phyloP scores from a whole-genome alignment of 2,888 invertebrate genomes.

The Idaea biselata region DNA sequence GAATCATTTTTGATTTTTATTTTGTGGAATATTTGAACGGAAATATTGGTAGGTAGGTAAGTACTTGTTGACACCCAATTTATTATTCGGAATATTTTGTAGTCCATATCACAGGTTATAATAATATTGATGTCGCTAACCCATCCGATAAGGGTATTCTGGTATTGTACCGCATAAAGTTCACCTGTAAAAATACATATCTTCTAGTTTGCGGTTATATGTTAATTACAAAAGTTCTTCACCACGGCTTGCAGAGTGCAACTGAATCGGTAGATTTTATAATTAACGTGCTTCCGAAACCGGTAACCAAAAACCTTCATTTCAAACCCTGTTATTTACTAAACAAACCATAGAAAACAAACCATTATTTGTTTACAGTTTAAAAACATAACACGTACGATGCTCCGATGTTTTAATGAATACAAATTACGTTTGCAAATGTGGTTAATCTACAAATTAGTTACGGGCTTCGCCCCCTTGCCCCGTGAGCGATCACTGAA shows the following conservation, averaged over 20 bases:
- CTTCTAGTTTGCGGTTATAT: too few relatives aligned
- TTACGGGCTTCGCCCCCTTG: constrained; percentile 41
- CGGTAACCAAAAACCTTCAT: not conserved
- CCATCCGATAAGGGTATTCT: too few relatives aligned
- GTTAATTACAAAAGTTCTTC: too few relatives aligned
- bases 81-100: not conserved
- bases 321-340: not conserved
- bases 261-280: too few relatives aligned
- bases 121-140: too few relatives aligned
- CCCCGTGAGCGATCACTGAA: constrained; percentile 24
- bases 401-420: constrained; percentile 65
- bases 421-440: constrained; percentile 79
- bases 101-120: not conserved
- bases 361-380: constrained; percentile 19
- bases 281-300: too few relatives aligned
- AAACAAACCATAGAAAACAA: constrained; percentile 1
- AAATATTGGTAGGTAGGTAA: not conserved
- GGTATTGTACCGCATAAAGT: too few relatives aligned
- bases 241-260: too few relatives aligned
- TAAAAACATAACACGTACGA: constrained; percentile 56
- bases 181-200: too few relatives aligned
- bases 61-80: not conserved
- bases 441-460: constrained; percentile 78
- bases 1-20: constrained; percentile 13
- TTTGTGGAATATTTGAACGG: constrained; percentile 2